phyloP scores from a whole-genome alignment of 2,113 vertebrate species.

The Felis catus region F.catus_Fca126_mat1.0 CM031418.1:108978001-108978500 shows the following conservation, averaged over 20 bases:
- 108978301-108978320: neutral
- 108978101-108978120: neutral
- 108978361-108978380: neutral
- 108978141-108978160: neutral
- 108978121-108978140: neutral
- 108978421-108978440: slow-evolving; percentile 35
- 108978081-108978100: neutral
- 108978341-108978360: neutral
- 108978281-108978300: neutral
- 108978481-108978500: neutral
- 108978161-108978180: neutral
- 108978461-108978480: slow-evolving; percentile 61
- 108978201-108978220: neutral
- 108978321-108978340: neutral
- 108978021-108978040: neutral
- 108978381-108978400: slow-evolving; percentile 42
- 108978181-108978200: neutral
- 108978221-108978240: neutral
- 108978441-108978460: slow-evolving; percentile 44
- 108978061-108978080: neutral
- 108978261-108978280: neutral
- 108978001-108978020: neutral
- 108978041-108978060: neutral
- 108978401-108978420: neutral
- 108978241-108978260: neutral